These are phyloP conservation scores for Halcyon leucocephala DNA, from an alignment of 2,797 vertebrate genomes.

Conservation along the genomic window DNA sequence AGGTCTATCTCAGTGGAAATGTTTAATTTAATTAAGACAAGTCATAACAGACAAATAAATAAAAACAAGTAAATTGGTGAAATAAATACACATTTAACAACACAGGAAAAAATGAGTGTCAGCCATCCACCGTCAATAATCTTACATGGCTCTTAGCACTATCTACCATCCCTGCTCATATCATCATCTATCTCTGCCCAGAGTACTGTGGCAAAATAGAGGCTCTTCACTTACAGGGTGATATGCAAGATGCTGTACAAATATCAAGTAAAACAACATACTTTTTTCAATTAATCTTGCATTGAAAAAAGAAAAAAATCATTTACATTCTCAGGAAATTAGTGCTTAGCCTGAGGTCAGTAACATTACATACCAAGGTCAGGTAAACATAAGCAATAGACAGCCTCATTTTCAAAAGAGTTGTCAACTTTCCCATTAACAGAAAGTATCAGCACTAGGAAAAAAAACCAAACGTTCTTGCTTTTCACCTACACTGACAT, in stretches of 20 bases:
- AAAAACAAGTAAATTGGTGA: background rate
- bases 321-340: background rate
- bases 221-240: background rate
- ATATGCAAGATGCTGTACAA: background rate
- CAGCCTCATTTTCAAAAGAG: background rate
- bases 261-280: background rate
- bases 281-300: background rate
- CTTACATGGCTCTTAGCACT: background rate
- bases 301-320: background rate
- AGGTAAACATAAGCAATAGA: background rate
- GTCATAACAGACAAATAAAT: background rate
- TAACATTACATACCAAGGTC: accelerated
- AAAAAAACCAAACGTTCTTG: background rate
- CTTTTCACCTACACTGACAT: background rate
- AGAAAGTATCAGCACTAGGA: background rate
- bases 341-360: background rate
- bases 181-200: background rate
- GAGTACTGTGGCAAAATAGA: background rate
- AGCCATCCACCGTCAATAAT: background rate
- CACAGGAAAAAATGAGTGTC: background rate
- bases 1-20: background rate
- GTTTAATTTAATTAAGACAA: background rate
- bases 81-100: background rate
- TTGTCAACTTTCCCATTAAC: background rate
- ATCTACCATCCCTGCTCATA: background rate